Conservation (phyloP, 2,888 invertebrate species). For the Nyleta sp. region DNA sequence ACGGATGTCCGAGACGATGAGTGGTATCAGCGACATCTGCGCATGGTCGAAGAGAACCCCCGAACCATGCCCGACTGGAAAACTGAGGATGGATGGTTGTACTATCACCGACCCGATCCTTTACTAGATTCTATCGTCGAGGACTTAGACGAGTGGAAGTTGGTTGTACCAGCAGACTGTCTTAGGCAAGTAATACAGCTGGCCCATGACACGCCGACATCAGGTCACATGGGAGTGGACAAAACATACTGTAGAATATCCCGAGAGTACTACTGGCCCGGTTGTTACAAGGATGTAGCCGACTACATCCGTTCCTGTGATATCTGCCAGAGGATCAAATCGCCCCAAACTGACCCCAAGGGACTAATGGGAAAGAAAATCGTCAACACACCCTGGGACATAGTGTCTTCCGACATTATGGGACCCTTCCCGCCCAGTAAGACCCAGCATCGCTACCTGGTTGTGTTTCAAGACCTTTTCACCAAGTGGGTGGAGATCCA, state of each 20-base stretch:
- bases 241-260: slow-evolving; percentile 20
- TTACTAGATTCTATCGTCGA: too few relatives aligned
- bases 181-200: background rate
- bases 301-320: background rate
- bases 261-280: slow-evolving; percentile 32
- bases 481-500: background rate
- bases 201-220: slow-evolving; percentile 13
- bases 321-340: slow-evolving; percentile 8
- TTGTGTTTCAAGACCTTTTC: background rate
- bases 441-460: background rate
- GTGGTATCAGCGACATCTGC: background rate
- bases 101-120: background rate
- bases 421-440: background rate
- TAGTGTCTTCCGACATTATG: background rate
- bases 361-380: slow-evolving; percentile 7
- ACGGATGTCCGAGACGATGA: too few relatives aligned
- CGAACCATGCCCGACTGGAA: background rate
- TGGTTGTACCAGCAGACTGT: too few relatives aligned
- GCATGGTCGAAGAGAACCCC: background rate
- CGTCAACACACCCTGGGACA: background rate
- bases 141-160: too few relatives aligned
- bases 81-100: background rate
- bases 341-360: background rate
- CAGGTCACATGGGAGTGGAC: slow-evolving; percentile 12
- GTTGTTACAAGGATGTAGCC: background rate